Evolutionary conservation across 2,888 invertebrate genomes (phyloP), one percentile per base, ranked within the genome.

Genomic region (Lasiommata megera): DNA sequence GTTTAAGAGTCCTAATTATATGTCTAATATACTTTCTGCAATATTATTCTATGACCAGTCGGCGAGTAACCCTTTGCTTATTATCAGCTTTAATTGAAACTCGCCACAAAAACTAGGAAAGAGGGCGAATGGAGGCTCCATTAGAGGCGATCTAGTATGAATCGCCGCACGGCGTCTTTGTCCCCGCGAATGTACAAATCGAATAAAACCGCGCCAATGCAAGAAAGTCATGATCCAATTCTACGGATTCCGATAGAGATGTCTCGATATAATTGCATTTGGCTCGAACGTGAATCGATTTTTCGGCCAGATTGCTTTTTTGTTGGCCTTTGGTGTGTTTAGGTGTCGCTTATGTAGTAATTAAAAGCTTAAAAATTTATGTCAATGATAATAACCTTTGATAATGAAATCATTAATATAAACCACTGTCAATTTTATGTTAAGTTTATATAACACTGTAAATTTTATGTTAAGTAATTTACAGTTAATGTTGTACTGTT

Each of bases 51-150:
- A 61, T 80, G 73, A 52, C 23, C 41, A 36, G 69, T 69, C 72
- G 71, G 67, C 73, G 67, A 64, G 61, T 70, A 72, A 80, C 74
- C 76, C 75, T 76, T 78, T 75, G 71, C 79, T 77, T n/a, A 82
- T 85, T 84, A 79, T 76, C 61, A 74, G 72, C 67, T 65, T 75
- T 80, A 82, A 86, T 87, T 82, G 79, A 84, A 80, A 80, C 67
- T 68, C 67, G 57, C 44, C 60, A 79, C 64, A 84, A 84, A 83
- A 84, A 62, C 63, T 67, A 54, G 62, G 66, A 71, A 62, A 64
- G 69, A 71, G 77, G 54, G 81, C 77, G 73, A 76, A 6, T 44
- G 53, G 44, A 53, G 44, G 44, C 82, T 84, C 76, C 76, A 84
- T 88, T 82, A 80, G 73, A 63, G 38, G 28, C 50, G 54, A 52